Base-by-base conservation (phyloP, 2,797 vertebrate genomes). In the Trichosurus vulpecula region DNA sequence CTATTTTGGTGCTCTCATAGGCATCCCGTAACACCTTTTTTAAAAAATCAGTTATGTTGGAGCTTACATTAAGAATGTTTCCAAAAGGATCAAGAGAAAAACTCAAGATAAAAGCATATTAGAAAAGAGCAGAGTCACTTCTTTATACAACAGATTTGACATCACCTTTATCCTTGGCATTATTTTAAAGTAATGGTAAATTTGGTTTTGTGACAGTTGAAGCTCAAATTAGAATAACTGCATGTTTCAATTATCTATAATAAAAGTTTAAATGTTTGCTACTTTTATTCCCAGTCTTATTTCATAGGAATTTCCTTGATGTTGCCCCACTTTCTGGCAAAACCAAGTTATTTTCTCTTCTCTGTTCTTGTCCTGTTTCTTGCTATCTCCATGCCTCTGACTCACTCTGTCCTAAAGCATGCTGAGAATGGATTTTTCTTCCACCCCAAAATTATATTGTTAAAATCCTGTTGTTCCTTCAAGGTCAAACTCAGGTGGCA, bases 171-270 rank as follows among this genome's bases (percentile, higher is more conserved):
- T 81, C 74, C 51, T 74, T 57, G 93, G 29, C 22, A 81, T 55
- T 94, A 27, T 93, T 95, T 95, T 94, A 93, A 92, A 91, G 51
- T 95, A 94, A 93, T n/a, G 87, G 14, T 92, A 41, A 95, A 16
- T 47, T 47, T 81, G n/a, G 89, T 95, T 96, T 56, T 93, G 61
- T 90, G 4, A 96, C 41, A 90, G 29, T 89, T 93, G 93, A 94
- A 96, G 94, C n/a, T 92, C 52, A 92, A 54, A 53, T 3, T 58
- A 90, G 41, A 91, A 95, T 81, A 6, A 92, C 92, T 92, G 52
- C 90, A 89, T 90, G 3, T 93, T 94, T 91, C 57, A 30, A 29
- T 95, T 25, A n/a, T 19, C 61, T 74, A 81, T n/a, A 22, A 81
- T 81, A 81, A 47, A 81, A 47, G 22, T 41, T 94, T 51, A 91